These are phyloP conservation scores for Heliconius hermathena DNA, from an alignment of 1,140 invertebrate species.

Conservation along the genomic window DNA sequence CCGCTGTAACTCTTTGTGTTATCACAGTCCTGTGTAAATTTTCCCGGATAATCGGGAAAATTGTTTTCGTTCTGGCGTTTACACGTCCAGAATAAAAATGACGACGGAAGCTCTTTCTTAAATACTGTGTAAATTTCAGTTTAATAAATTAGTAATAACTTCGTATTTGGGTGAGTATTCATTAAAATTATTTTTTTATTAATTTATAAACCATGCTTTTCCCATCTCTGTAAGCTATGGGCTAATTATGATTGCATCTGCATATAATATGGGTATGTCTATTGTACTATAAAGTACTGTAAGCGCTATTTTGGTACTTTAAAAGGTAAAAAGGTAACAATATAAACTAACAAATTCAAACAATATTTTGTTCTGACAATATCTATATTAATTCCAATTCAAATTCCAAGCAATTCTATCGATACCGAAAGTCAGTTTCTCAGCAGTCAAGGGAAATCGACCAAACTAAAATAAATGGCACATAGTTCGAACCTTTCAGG, in stretches of 20 bases:
- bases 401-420: constrained; percentile 45
- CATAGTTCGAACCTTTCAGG: constrained; percentile 67
- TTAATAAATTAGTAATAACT: no score
- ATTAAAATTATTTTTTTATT: not conserved
- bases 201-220: not conserved
- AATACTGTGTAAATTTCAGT: not conserved
- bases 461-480: constrained; percentile 68
- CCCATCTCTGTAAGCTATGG: not conserved
- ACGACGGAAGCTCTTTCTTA: not conserved
- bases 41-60: constrained; percentile 26
- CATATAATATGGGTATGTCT: not conserved
- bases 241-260: not conserved
- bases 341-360: constrained; percentile 16
- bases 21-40: constrained; percentile 30
- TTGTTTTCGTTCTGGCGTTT: constrained; percentile 13
- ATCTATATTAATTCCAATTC: constrained; percentile 31
- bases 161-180: not conserved
- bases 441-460: constrained; percentile 57
- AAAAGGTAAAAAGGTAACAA: not conserved
- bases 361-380: constrained; percentile 29
- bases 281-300: no score
- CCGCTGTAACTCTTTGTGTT: constrained; percentile 24
- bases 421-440: constrained; percentile 56
- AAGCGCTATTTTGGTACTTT: not conserved
- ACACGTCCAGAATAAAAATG: constrained; percentile 5